Evolutionary conservation across 2,113 vertebrate species (phyloP).

Genomic region (Apaloderma vittatum): DNA sequence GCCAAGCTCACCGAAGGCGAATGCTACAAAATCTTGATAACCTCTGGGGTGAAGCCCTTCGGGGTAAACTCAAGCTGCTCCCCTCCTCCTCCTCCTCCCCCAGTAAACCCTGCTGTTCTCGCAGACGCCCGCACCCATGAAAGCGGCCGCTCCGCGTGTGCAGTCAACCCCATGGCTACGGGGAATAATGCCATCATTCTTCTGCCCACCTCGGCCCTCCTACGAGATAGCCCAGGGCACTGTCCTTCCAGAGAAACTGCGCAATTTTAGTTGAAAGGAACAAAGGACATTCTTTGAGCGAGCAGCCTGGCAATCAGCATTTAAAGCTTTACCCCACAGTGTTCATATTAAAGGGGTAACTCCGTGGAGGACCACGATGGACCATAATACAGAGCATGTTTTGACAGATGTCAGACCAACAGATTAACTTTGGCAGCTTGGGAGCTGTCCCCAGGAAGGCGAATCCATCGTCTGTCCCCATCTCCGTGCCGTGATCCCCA

Average conservation of each 20-base stretch:
- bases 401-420: neutral
- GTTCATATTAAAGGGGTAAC: neutral
- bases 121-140: neutral
- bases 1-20: neutral
- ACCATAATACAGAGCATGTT: accelerated
- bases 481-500: accelerated
- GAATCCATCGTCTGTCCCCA: neutral
- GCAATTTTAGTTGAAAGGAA: neutral
- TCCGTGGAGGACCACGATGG: accelerated
- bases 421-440: neutral
- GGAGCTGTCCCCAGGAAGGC: neutral
- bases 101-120: neutral
- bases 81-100: neutral
- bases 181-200: slow-evolving; percentile 58
- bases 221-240: neutral
- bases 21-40: neutral
- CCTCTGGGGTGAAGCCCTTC: neutral
- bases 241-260: neutral
- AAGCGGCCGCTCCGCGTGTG: neutral
- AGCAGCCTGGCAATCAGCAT: neutral
- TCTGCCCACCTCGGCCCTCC: slow-evolving; percentile 56
- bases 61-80: neutral
- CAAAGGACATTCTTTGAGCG: neutral
- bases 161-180: neutral
- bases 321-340: neutral